Base-by-base conservation (phyloP, 2,888 invertebrate genomes). In the Keiferia lycopersicella region DNA sequence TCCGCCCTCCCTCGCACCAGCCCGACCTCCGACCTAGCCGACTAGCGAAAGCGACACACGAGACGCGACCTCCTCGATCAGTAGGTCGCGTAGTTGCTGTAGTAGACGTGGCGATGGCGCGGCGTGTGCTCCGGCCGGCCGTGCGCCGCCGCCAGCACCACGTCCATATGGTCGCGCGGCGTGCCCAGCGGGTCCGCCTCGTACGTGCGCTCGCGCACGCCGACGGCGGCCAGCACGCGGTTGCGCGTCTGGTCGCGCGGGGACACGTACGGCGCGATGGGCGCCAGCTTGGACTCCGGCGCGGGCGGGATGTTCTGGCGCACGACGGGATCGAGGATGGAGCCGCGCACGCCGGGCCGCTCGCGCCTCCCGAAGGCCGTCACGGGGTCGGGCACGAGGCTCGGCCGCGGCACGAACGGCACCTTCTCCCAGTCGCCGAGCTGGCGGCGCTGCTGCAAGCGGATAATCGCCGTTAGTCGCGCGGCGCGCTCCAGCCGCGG, bases 361-460 rank as follows among this genome's bases (percentile, higher is more conserved):
- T 91, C 80, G 75, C 94, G 94, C 68, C 94, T 94, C 61, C 97
- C 97, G 93, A 95, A 96, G 71, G 96, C 97, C 72, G 97, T 96
- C 84, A 96, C 94, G 71, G 96, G 96, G 83, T 96, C 96, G 73
- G 96, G 94, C 75, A 97, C 95, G 86, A 96, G 93, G 80, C 96
- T 96, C 78, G 97, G 97, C 74, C 97, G 94, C 74, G 97, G 96
- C 79, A 97, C 96, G 90, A 93, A 95, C 79, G 97, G 97, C 88
- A 96, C 95, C 93, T 96, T 96, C 91, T 96, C 96, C 97, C 97
- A 97, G 80, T 96, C 96, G 81, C 96, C 95, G 87, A 93, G 91
- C 77, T 92, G 90, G 86, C 93, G 90, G 86, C 93, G 94, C 91
- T 94, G 95, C 95, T 96, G 95, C 91, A 94, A 95, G 91, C 87